A percentile compares a stretch with the other conserved stretches of the same genome.
Evolutionary conservation across 2,113 vertebrate species (phyloP).

Genomic region (Puffinus mauretanicus): DNA sequence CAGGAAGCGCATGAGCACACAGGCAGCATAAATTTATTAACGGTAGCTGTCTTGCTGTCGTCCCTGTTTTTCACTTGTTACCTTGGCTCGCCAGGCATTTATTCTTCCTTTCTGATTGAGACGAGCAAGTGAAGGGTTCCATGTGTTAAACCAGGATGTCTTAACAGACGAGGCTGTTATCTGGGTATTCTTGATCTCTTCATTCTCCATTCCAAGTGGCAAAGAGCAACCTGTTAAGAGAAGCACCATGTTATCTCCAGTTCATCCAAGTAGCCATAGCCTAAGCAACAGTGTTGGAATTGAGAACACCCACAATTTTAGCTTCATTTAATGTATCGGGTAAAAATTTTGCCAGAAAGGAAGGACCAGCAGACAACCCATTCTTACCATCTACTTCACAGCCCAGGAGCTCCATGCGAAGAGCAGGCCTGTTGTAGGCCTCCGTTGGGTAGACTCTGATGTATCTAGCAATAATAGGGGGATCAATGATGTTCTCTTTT

Average conservation of each 20-base stretch:
- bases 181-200: constrained; percentile 70
- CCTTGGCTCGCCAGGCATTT: constrained; percentile 89
- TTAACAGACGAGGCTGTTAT: constrained; percentile 83
- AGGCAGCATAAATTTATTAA: background rate
- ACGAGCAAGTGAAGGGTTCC: constrained; percentile 81
- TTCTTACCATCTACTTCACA: constrained; percentile 89
- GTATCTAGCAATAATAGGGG: constrained; percentile 87
- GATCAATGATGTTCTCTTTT: constrained; percentile 84
- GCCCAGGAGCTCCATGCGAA: constrained; percentile 91
- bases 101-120: constrained; percentile 77
- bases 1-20: background rate
- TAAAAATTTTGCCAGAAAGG: background rate
- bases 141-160: constrained; percentile 75
- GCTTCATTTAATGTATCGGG: background rate
- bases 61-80: constrained; percentile 42
- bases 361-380: background rate
- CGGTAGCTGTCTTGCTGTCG: background rate
- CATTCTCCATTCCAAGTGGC: constrained; percentile 84
- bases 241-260: background rate
- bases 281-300: background rate
- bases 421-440: constrained; percentile 79
- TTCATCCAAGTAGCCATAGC: background rate
- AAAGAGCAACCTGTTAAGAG: constrained; percentile 80
- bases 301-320: background rate
- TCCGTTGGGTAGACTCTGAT: constrained; percentile 82